Evolutionary conservation across 1,140 invertebrate species (phyloP).

Genomic region (Lycorma delicatula): DNA sequence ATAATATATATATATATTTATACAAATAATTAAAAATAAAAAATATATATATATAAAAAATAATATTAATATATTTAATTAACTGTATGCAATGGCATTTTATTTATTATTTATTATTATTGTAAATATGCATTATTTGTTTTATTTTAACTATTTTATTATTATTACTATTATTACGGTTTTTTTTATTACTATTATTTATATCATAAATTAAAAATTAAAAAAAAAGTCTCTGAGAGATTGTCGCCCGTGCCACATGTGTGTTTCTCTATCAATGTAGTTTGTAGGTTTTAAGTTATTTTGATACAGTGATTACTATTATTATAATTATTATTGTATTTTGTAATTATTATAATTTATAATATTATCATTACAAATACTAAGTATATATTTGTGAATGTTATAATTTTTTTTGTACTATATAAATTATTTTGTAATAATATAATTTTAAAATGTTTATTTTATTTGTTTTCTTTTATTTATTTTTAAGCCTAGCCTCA

Average conservation of each 20-base stretch:
- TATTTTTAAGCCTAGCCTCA: too few species aligned
- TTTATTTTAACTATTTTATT: background rate
- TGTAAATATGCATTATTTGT: background rate
- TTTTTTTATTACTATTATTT: background rate
- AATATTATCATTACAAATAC: constrained; percentile 7
- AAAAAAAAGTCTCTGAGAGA: background rate
- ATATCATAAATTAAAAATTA: background rate
- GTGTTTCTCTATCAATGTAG: constrained; percentile 5
- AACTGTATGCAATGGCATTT: constrained; percentile 2
- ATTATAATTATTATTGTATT: too few species aligned
- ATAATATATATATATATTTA: too few species aligned
- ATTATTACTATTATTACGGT: background rate
- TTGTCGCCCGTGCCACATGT: too few species aligned
- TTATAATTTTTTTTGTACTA: constrained; percentile 13
- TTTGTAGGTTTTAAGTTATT: constrained; percentile 11
- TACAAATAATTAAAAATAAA: too few species aligned
- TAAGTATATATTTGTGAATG: constrained; percentile 10
- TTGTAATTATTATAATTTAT: background rate
- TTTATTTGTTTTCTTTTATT: background rate
- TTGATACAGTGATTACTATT: constrained; percentile 12
- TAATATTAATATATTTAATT: constrained; percentile 3
- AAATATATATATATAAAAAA: too few species aligned
- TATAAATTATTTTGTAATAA: constrained; percentile 21
- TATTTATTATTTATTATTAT: constrained; percentile 7
- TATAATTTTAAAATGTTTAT: constrained; percentile 5